A percentile compares a stretch with the other conserved stretches of the same genome.
Evolutionary conservation across 2,113 vertebrate species (phyloP).

Genomic region (Ageneiosus marmoratus): DNA sequence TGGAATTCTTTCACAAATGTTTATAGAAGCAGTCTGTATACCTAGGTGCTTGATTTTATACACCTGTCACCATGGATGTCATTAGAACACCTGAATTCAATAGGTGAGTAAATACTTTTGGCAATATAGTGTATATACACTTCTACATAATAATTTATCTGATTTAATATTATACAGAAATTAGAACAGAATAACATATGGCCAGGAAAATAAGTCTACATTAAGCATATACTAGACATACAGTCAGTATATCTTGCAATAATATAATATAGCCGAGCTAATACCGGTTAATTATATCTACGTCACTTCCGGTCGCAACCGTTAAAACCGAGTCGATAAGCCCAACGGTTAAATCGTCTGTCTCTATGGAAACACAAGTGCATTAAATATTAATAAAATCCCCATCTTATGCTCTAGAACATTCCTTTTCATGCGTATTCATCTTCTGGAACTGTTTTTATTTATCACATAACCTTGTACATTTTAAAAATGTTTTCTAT

Average conservation of each 20-base stretch:
- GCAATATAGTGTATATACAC: no score
- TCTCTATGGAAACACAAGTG: neutral
- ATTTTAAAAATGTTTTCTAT: no score
- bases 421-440: neutral
- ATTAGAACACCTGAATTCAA: no score
- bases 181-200: neutral
- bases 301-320: constrained; percentile 17
- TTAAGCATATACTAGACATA: neutral
- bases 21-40: no score
- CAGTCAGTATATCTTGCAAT: neutral
- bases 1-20: no score
- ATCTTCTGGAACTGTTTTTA: neutral
- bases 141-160: neutral
- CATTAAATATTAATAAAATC: constrained; percentile 20
- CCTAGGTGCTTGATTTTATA: no score
- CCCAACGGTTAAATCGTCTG: constrained; percentile 36
- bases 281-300: neutral
- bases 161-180: neutral
- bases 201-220: neutral
- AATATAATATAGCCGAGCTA: neutral
- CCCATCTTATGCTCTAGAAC: neutral
- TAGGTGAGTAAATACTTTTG: no score
- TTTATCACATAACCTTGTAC: neutral
- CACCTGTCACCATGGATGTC: no score
- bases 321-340: neutral